phyloP scores from a whole-genome alignment of 1,140 invertebrate species.

The Calycopis cecrops region DNA sequence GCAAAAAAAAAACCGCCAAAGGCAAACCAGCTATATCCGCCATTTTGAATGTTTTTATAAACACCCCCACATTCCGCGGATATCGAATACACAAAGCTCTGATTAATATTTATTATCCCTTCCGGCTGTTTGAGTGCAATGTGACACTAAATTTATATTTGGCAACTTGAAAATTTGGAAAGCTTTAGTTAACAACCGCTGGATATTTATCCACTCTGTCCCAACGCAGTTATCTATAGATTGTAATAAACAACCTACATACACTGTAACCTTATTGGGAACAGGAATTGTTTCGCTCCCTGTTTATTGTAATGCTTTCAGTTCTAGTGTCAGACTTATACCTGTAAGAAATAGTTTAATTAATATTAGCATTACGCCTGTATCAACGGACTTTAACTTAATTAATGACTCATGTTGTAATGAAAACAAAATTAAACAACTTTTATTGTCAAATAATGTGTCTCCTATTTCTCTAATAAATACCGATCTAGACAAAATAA shows the following conservation, averaged over 20 bases:
- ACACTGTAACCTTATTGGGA: conserved; percentile 19
- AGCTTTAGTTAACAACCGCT: conserved; percentile 25
- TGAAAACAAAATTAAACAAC: conserved; percentile 18
- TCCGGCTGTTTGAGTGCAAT: conserved; percentile 11
- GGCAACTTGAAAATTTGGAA: conserved; percentile 30
- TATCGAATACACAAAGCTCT: no score
- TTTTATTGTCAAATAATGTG: conserved; percentile 19
- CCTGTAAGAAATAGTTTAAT: conserved; percentile 15
- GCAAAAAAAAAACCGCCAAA: no score
- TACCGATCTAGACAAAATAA: conserved; percentile 17
- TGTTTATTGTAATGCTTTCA: conserved; percentile 15
- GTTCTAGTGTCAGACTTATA: conserved; percentile 18
- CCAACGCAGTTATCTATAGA: conserved; percentile 25
- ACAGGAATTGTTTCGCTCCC: conserved; percentile 24
- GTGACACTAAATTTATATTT: conserved; percentile 23
- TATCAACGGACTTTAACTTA: conserved; percentile 21
- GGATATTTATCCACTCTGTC: conserved; percentile 30
- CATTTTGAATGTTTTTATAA: no score
- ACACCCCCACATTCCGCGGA: no score
- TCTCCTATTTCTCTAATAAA: conserved; percentile 17
- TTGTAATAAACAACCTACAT: conserved; percentile 16
- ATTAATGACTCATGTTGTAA: conserved; percentile 27
- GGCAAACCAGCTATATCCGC: no score
- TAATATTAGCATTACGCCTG: conserved; percentile 11
- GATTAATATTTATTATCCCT: no score